Evolutionary conservation across 2,797 vertebrate genomes (phyloP).

Genomic region (Harpagifer antarcticus): DNA sequence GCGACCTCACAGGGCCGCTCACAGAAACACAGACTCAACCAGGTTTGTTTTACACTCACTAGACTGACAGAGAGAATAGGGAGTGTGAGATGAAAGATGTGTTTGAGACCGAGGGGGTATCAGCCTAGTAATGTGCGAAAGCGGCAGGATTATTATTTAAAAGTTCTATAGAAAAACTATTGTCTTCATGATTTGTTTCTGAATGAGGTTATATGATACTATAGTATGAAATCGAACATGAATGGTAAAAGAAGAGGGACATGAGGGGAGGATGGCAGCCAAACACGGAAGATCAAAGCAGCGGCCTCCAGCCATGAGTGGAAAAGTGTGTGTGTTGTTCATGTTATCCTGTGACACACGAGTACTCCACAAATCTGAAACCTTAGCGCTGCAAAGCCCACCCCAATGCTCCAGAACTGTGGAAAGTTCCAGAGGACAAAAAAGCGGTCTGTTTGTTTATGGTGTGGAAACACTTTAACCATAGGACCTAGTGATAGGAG

Average conservation of each 20-base stretch:
- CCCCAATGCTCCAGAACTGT: background rate
- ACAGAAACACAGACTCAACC: conserved; percentile 23
- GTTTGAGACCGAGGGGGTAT: conserved; percentile 1
- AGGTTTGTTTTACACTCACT: conserved; percentile 11
- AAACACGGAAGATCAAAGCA: conserved; percentile 51
- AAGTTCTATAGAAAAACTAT: background rate
- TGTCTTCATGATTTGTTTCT: conserved; percentile 1
- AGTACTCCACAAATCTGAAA: background rate
- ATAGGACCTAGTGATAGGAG: background rate
- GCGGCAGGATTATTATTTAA: background rate
- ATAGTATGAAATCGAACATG: background rate
- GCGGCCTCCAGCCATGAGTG: conserved; percentile 12
- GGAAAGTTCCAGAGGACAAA: no score
- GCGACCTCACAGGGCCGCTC: conserved; percentile 14
- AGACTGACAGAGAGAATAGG: conserved; percentile 31
- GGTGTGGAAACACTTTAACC: background rate
- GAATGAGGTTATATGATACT: background rate
- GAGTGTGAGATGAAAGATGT: conserved; percentile 42
- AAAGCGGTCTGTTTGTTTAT: background rate
- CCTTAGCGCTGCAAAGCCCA: background rate
- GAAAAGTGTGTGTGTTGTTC: conserved; percentile 6
- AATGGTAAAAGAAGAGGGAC: background rate
- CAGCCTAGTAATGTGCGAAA: background rate
- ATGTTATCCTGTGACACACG: no score
- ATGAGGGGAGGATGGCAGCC: background rate